A percentile compares a stretch with the other conserved stretches of the same genome.
Evolutionary conservation across 2,113 vertebrate species (phyloP).

Genomic region (Megaleporinus macrocephalus): DNA sequence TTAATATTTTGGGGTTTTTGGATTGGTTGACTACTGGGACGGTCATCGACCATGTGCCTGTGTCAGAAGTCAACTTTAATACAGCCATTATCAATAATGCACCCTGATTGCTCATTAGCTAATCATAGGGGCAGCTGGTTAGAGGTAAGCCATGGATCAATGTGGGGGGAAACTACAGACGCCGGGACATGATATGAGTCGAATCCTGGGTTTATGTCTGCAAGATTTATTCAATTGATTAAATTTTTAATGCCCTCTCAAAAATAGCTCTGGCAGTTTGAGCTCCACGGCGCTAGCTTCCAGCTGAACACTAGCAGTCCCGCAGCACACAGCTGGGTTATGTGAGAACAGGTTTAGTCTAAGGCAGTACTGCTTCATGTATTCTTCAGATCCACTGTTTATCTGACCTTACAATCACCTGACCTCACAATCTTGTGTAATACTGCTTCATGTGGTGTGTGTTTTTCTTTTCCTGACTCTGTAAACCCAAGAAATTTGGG

Average conservation of each 20-base stretch:
- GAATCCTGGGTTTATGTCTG: conserved; percentile 35
- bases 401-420: too few species aligned
- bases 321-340: not conserved
- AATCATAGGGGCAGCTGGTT: conserved; percentile 42
- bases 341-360: not conserved
- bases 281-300: not conserved
- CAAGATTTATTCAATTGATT: conserved; percentile 56
- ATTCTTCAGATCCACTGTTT: not conserved
- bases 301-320: conserved; percentile 10
- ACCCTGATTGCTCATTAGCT: conserved; percentile 49
- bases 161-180: conserved; percentile 47
- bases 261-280: conserved; percentile 41
- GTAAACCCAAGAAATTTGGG: too few species aligned
- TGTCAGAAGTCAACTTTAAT: not conserved
- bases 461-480: too few species aligned
- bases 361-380: not conserved
- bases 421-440: too few species aligned
- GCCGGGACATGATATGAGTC: conserved; percentile 12
- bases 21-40: not conserved
- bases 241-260: conserved; percentile 45
- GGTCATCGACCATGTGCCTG: not conserved
- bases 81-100: conserved; percentile 47
- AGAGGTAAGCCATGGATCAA: not conserved
- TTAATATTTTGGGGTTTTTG: not conserved
- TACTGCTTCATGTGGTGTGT: too few species aligned